Conservation (phyloP, 2,113 vertebrate genomes). For the Thymallus thymallus region DNA sequence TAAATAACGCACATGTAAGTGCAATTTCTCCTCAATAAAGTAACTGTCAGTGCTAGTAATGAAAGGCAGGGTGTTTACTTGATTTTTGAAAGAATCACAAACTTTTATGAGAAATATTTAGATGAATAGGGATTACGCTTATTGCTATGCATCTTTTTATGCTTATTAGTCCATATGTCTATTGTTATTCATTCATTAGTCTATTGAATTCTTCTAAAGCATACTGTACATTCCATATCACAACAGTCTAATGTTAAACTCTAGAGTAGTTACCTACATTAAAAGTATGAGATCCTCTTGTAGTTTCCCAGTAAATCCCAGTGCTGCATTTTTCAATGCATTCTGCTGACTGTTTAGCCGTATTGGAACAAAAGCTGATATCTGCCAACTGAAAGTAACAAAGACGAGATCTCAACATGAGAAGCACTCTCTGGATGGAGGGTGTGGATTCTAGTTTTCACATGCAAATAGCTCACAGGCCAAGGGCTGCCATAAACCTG, state of each 20-base stretch:
- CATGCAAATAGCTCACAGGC: conserved; percentile 76
- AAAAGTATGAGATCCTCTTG: conserved; percentile 48
- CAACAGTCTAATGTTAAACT: not conserved
- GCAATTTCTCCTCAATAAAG: no score
- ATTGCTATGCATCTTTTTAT: no score
- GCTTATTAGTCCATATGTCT: no score
- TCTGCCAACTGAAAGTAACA: conserved; percentile 44
- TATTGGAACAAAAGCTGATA: conserved; percentile 18
- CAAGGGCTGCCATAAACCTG: conserved; percentile 73
- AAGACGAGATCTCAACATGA: conserved; percentile 66
- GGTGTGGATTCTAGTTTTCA: conserved; percentile 81
- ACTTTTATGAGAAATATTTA: no score
- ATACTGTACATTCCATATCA: not conserved
- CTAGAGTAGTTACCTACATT: conserved; percentile 63
- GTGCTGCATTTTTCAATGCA: conserved; percentile 21
- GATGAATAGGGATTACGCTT: no score
- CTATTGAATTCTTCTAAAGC: not conserved
- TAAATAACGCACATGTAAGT: no score
- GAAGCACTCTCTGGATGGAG: conserved; percentile 65
- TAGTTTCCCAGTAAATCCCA: conserved; percentile 44
- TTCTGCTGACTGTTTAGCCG: conserved; percentile 19
- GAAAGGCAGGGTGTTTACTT: no score
- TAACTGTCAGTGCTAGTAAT: no score
- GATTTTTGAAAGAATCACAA: no score
- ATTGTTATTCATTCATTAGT: no score